phyloP scores from a whole-genome alignment of 2,113 vertebrate species.

The Antechinus stuartii region DNA sequence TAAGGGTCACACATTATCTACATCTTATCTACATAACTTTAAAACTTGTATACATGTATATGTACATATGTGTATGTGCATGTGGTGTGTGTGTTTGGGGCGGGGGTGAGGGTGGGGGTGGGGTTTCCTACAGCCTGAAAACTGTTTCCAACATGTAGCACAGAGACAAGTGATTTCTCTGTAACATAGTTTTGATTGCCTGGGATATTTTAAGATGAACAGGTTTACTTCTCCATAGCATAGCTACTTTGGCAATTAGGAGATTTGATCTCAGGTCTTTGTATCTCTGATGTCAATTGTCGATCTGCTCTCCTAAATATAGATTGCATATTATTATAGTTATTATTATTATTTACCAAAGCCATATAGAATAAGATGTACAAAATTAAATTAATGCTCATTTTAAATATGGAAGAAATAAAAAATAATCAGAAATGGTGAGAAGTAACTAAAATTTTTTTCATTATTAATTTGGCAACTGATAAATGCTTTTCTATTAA shows the following conservation, averaged over 20 bases:
- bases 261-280: background rate
- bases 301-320: background rate
- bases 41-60: background rate
- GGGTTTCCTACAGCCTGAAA: background rate
- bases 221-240: background rate
- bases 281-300: background rate
- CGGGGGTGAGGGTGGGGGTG: no score
- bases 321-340: background rate
- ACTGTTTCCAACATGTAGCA: background rate
- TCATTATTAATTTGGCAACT: background rate
- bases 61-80: background rate
- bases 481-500: slow-evolving; percentile 33
- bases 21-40: background rate
- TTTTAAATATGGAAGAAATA: slow-evolving; percentile 44
- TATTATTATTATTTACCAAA: background rate
- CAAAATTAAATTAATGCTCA: background rate
- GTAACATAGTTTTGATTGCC: background rate
- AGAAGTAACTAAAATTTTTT: slow-evolving; percentile 35
- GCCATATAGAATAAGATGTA: background rate
- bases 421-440: slow-evolving; percentile 28
- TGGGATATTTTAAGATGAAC: background rate
- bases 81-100: background rate
- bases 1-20: background rate
- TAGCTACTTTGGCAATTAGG: background rate
- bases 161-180: background rate